Base-by-base conservation (phyloP, 64 coral and sea anemone genomes). In the Platygyra sinensis region DNA sequence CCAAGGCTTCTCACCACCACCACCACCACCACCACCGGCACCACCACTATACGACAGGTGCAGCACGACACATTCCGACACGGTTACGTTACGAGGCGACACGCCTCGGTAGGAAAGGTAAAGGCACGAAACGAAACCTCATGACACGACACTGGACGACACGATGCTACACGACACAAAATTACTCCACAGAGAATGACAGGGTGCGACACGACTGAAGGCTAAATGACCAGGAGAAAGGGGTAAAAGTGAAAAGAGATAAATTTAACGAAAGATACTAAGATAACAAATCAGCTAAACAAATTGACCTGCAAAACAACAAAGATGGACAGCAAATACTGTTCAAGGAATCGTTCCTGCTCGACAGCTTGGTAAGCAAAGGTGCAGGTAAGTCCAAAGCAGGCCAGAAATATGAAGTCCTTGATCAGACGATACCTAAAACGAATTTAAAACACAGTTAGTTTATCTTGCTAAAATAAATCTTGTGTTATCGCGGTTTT, bases 371-470 rank as follows among this genome's bases (percentile, higher is more conserved):
- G 88, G 64, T 96, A 96, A 10, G 94, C 94, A 60, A 90, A 81
- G 17, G 86, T 86, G 60, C 94, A 96, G 18, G 94, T 96, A 1
- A 90, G 19, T 2, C 80, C 91, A 55, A 96, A 96, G 74, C 89
- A 73, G 3, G 86, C 17, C 60, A 96, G 76, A 52, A 96, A 72
- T 25, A 73, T 16, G 9, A 60, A 75, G 38, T 96, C 94, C 59
- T 96, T 96, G 36, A 93, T 3, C 27, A 96, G 87, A 0, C 94
- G 94, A 71, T 80, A 96, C 88, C 94, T 96, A 30, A 6, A 80
- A 67, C 19, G 24, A 87, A 57, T 12, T 20, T 1, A 67, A 0
- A 8, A 24, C 0, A 67, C 16, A 67, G 19, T 20, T 67, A 25
- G 20, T 8, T 67, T 67, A 19, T 25, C 24, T 19, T 57, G 15